Base-by-base conservation (phyloP, 2,797 vertebrate species). In the Siniperca undulata region DNA sequence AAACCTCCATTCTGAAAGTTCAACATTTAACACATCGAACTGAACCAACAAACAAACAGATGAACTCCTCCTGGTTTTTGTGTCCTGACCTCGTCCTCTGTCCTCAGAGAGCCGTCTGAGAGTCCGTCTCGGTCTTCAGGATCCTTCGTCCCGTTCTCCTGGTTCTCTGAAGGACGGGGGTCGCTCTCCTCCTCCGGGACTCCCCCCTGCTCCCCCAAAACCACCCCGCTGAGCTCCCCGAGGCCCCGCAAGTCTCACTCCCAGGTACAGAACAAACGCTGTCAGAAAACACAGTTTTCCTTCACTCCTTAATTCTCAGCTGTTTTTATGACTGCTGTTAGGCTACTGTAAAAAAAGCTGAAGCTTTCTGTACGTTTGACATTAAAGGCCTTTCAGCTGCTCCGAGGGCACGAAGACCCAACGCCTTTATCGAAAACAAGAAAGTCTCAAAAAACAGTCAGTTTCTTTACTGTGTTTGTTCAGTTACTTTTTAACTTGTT, bases 141-240 rank as follows among this genome's bases (percentile, higher is more conserved):
- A 38, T 97, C 97, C 5, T 97, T 97, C 64, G 95, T 97, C 90
- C 95, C 97, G 30, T 98, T 97, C 90, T 97, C 97, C 82, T 98
- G 97, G 97, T 97, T 97, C 94, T 95, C 95, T 1, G 97, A 97
- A 27, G 89, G 95, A 46, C 94, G 96, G 73, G 96, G 95, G 17
- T 96, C 94, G 0, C 91, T 94, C 0, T 96, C 97, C 22, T 96
- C 97, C 0, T 87, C 95, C 1, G 94, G 94, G 46, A 94, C 96
- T 0, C 89, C 95, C 0, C 96, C 97, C 0, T 92, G 95, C 65
- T 97, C 97, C 34, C 97, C 97, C 4, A 96, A 95, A 46, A 72
- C 74, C 10, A 80, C 89, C 64, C 94, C 95, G 0, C 52, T 74
- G 44, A 52, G 70, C 85, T 95, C 95, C 86, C 78, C 80, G 0